These are phyloP conservation scores for Prinia subflava DNA, from an alignment of 2,113 vertebrate genomes.

Conservation along the genomic window DNA sequence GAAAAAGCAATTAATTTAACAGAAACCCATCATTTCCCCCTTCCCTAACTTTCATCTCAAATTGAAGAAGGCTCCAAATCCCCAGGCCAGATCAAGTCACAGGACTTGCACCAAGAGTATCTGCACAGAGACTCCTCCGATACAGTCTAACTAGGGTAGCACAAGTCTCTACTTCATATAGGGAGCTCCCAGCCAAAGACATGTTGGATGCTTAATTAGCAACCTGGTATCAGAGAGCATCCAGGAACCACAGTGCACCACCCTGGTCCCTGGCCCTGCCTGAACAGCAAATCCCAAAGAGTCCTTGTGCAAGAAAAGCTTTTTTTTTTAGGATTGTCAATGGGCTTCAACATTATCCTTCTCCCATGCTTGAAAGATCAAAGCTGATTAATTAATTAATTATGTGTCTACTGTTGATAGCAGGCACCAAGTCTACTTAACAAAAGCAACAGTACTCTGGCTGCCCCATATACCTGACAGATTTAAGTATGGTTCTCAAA, in stretches of 20 bases:
- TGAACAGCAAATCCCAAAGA: background rate
- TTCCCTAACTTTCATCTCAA: background rate
- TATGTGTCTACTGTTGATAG: background rate
- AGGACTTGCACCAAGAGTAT: rapidly evolving
- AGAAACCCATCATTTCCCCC: background rate
- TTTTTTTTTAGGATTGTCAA: background rate
- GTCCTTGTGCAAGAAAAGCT: background rate
- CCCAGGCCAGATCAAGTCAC: background rate
- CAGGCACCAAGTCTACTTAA: background rate
- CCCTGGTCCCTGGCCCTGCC: no score
- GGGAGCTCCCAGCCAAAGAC: background rate
- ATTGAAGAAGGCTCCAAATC: background rate
- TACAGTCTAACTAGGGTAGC: background rate
- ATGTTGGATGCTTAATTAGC: background rate
- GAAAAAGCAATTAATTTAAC: background rate
- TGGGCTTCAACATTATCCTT: background rate
- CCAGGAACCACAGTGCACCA: background rate
- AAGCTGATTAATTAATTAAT: background rate
- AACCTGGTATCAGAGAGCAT: background rate
- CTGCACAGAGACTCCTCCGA: background rate
- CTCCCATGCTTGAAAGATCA: background rate
- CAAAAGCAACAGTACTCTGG: background rate
- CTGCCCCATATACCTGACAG: background rate
- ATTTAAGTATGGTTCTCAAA: background rate
- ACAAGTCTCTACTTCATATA: background rate